These are phyloP conservation scores for Tenthredo amoena DNA, from an alignment of 2,888 invertebrate species.

Conservation along the genomic window DNA sequence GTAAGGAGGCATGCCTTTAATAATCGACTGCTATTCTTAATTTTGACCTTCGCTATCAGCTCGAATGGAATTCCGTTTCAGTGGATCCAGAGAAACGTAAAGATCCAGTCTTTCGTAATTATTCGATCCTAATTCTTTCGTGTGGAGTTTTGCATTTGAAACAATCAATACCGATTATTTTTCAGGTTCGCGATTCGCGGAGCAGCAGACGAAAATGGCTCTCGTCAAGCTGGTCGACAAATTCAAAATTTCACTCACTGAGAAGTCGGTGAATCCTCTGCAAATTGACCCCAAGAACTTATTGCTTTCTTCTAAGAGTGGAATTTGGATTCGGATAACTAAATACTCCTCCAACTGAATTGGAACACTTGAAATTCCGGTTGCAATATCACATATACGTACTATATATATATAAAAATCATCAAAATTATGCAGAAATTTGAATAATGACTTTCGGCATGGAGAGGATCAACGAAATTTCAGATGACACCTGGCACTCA, in stretches of 20 bases:
- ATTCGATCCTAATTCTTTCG: neutral
- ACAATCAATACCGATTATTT: neutral
- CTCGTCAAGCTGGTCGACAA: slow-evolving; percentile 62
- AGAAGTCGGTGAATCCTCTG: neutral
- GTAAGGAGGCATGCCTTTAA: neutral
- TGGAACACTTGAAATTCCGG: slow-evolving; percentile 78
- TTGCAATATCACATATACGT: slow-evolving; percentile 63
- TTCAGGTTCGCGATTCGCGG: slow-evolving; percentile 51
- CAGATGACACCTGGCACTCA: neutral
- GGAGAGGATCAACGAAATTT: neutral
- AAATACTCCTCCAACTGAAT: neutral
- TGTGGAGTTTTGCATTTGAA: neutral
- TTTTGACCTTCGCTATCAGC: neutral
- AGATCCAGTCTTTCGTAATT: too few relatives aligned
- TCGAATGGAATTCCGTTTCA: neutral
- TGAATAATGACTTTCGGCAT: neutral
- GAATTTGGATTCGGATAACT: neutral
- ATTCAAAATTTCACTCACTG: slow-evolving; percentile 57
- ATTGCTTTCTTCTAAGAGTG: neutral
- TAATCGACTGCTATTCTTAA: slow-evolving; percentile 59
- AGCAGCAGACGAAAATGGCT: slow-evolving; percentile 60
- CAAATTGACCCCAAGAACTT: neutral
- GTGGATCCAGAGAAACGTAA: too few relatives aligned
- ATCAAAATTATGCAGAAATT: neutral
- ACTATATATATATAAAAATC: neutral